Percentiles rank a stretch among this genome's conserved stretches.
Conservation (phyloP, 2,888 invertebrate genomes). For the Diloba caeruleocephala region DNA sequence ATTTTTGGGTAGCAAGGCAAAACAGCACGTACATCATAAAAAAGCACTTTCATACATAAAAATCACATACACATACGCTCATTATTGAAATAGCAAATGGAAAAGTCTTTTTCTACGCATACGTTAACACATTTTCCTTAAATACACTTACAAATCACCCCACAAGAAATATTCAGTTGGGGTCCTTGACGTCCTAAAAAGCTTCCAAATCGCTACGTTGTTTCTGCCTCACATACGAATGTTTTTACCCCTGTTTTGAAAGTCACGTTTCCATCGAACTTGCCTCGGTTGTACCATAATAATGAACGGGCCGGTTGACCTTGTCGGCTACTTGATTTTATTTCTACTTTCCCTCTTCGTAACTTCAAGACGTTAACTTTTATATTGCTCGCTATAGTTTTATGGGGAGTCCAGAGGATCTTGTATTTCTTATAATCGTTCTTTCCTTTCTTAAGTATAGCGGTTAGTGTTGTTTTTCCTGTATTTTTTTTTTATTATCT, state of each 20-base stretch:
- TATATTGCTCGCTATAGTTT: conserved; percentile 45
- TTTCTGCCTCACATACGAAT: conserved; percentile 5
- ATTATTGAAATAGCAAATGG: too few species aligned
- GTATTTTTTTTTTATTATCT: background rate
- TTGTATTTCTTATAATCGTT: conserved; percentile 35
- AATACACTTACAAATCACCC: background rate
- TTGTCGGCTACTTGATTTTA: conserved; percentile 51
- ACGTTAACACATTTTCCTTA: too few species aligned
- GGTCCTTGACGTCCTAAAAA: background rate
- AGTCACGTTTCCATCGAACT: conserved; percentile 41
- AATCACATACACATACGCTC: too few species aligned
- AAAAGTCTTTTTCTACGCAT: too few species aligned
- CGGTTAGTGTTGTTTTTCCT: conserved; percentile 28
- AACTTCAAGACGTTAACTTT: conserved; percentile 56
- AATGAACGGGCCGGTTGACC: conserved; percentile 48
- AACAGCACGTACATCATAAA: too few species aligned
- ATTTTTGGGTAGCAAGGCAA: too few species aligned
- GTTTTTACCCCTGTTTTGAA: conserved; percentile 28
- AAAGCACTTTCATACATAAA: too few species aligned
- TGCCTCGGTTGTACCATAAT: conserved; percentile 36
- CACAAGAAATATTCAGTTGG: background rate
- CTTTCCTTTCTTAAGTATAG: conserved; percentile 23
- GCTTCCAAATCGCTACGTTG: conserved; percentile 8
- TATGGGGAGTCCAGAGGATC: conserved; percentile 31
- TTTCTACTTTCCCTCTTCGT: conserved; percentile 27